These are phyloP conservation scores for Orientallactaga sibirica DNA, from an alignment of 2,797 vertebrate species.

Conservation along the genomic window DNA sequence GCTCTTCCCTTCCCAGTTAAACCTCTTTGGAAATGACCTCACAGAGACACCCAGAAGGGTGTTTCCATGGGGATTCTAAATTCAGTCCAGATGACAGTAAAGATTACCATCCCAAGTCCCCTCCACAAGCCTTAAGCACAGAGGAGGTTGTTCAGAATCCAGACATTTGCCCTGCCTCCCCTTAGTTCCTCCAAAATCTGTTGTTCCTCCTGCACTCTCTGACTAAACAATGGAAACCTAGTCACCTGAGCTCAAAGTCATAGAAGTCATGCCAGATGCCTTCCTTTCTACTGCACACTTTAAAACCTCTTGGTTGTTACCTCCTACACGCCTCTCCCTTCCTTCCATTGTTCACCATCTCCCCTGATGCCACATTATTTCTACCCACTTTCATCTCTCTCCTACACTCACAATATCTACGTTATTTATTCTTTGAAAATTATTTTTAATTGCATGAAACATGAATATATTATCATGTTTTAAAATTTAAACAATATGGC, in stretches of 20 bases:
- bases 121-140: not conserved
- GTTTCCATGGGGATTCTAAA: conserved; percentile 42
- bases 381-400: not conserved
- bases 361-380: not conserved
- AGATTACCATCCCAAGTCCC: not conserved
- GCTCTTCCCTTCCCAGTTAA: not conserved
- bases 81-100: not conserved
- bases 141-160: not conserved
- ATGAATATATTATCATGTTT: conserved; percentile 67
- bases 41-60: not conserved
- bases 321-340: not conserved
- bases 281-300: not conserved
- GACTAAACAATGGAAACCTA: not conserved
- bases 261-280: not conserved
- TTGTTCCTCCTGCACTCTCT: not conserved
- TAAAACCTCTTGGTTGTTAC: not conserved
- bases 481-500: conserved; percentile 55
- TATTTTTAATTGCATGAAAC: conserved; percentile 55
- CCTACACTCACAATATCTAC: not conserved
- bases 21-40: not conserved
- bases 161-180: not conserved
- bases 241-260: not conserved
- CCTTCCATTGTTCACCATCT: too few relatives aligned
- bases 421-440: conserved; percentile 60
- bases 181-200: not conserved